Percentiles rank a stretch among this genome's conserved stretches.
These are phyloP conservation scores for Ceyx melanurus DNA, from an alignment of 2,113 vertebrate genomes.

Conservation along the genomic window DNA sequence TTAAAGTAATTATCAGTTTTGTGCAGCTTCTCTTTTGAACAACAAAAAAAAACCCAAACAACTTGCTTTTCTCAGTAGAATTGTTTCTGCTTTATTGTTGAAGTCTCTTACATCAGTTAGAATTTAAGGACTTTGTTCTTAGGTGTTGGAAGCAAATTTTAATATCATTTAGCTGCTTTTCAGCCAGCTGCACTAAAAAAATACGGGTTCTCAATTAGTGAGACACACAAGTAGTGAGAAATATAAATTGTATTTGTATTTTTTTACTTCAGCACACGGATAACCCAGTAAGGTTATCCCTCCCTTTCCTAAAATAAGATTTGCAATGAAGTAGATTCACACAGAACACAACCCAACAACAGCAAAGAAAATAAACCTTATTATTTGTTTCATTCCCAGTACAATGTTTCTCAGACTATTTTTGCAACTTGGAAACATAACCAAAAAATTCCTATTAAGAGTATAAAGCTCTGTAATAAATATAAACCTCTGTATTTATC, in stretches of 20 bases:
- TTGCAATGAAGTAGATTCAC: background rate
- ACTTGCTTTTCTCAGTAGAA: background rate
- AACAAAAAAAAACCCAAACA: background rate
- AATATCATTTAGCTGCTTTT: background rate
- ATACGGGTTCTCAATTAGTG: background rate
- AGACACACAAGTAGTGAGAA: background rate
- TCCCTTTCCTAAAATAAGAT: background rate
- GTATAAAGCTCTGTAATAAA: background rate
- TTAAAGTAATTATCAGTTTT: background rate
- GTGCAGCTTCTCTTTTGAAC: background rate
- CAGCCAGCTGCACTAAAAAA: background rate
- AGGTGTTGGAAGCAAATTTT: background rate
- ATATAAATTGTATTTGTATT: background rate
- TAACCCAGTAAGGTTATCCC: background rate
- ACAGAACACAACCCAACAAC: background rate
- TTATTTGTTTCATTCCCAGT: background rate
- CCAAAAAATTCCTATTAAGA: background rate
- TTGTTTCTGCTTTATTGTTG: background rate
- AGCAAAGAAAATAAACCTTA: background rate
- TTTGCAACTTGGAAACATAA: background rate
- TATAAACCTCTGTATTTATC: background rate
- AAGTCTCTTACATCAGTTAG: background rate
- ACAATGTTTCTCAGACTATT: background rate
- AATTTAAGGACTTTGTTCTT: background rate
- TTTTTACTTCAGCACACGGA: background rate